phyloP scores from a whole-genome alignment of 1,140 invertebrate species.

The Trissolcus basalis region DNA sequence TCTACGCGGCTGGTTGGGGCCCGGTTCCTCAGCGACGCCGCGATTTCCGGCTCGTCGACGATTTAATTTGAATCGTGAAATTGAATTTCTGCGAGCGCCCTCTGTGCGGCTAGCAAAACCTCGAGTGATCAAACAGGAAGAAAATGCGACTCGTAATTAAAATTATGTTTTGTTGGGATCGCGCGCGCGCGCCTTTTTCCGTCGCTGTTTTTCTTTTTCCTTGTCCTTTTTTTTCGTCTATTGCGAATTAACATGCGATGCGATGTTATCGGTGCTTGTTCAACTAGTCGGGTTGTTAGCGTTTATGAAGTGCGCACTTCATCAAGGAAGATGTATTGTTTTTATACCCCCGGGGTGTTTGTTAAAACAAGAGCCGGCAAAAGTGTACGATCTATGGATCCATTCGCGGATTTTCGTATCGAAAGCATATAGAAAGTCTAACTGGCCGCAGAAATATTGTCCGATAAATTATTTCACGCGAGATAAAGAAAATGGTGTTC shows the following conservation, averaged over 20 bases:
- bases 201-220: no score
- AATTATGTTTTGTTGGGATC: conserved; percentile 30
- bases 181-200: no score
- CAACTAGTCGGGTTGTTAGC: conserved; percentile 45
- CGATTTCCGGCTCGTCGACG: conserved; percentile 18
- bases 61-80: conserved; percentile 3
- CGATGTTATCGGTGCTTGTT: conserved; percentile 42
- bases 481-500: background rate
- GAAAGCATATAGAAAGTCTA: background rate
- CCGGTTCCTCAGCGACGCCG: conserved; percentile 3
- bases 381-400: background rate
- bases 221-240: conserved; percentile 7
- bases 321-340: conserved; percentile 15
- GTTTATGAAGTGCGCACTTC: conserved; percentile 40
- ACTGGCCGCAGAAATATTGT: background rate
- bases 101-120: conserved; percentile 3
- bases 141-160: conserved; percentile 16
- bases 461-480: background rate
- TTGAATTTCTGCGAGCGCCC: background rate
- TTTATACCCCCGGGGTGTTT: conserved; percentile 5
- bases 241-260: conserved; percentile 40
- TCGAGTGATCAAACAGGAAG: conserved; percentile 43
- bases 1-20: background rate
- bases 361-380: conserved; percentile 19
- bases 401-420: no score